Base-by-base conservation (phyloP, 2,797 vertebrate species). In the Buphagus erythrorhynchus region DNA sequence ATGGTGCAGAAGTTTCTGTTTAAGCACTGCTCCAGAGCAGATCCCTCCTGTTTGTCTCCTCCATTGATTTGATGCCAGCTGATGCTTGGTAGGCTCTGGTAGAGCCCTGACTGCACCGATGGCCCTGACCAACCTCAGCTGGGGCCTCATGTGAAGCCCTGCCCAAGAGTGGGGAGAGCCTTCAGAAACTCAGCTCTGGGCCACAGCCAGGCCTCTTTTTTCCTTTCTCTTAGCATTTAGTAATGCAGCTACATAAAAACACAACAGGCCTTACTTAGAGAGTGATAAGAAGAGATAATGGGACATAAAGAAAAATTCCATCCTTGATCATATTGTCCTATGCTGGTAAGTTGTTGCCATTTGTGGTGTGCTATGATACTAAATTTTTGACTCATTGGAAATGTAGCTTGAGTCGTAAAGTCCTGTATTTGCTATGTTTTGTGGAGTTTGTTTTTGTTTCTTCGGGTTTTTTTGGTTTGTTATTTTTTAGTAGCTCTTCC, bases 151-250 rank as follows among this genome's bases (percentile, higher is more conserved):
- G 33, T 21, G 25, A 12, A 26, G 14, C 15, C 22, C 16, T 48
- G 14, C 43, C 48, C 22, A 2, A 13, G 24, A 28, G 11, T 0
- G 9, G 0, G 25, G 24, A 8, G 9, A 21, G 31, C 72, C 12
- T 17, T 36, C 29, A 58, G 15, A 12, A 75, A 12, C 35, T 54
- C 58, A 18, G 36, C 18, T 24, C 24, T 42, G 43, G 6, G 22
- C 16, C 6, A 1, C 0, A 0, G 31, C n/a, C 4, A 15, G 16
- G 14, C 13, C 13, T 51, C 1, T 0, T 6, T 3, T 55, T 52
- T 33, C 13, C 10, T 65, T 82, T 65, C 49, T 93, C 43, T 49
- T 16, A 26, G 38, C 63, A 33, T 81, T 62, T n/a, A 65, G 10
- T 12, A 51, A 5, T 28, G 6, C 5, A 33, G 48, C 48, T 59